Evolutionary conservation across 2,888 invertebrate genomes (phyloP), one percentile per base, ranked within the genome.

Genomic region (Cephus pulcher): DNA sequence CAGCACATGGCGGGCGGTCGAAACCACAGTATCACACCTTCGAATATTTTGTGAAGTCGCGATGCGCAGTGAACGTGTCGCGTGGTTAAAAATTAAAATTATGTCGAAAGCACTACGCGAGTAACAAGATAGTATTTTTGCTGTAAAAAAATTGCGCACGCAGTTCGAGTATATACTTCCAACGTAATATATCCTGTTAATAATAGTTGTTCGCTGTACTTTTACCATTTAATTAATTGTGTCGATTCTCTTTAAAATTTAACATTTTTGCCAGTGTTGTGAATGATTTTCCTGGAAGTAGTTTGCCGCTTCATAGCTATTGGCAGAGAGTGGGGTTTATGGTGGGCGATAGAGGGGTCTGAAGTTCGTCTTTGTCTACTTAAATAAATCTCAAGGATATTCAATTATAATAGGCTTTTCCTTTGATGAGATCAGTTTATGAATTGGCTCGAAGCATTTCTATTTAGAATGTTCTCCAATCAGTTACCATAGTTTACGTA

Each of bases 1-100:
- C 88, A 88, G 86, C 88, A 88, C 85, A 23, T 56, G 9, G 9
- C 3, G 56, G 23, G 56, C 56, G 56, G 56, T 56, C 56, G 56
- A 56, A 56, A 56, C 23, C 23, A 56, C 56, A 23, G 56, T 23
- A 56, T 56, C 56, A 23, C 56, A 56, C 56, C 56, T 56, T 56
- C 56, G 56, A 56, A 56, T 56, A 56, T 56, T 56, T 56, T 56
- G 56, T 9, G 23, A 23, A 56, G 56, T 56, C 23, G 23, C 56
- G 40, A 56, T 56, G 56, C 56, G 56, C 23, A 23, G 56, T 56
- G 23, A 56, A 56, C 56, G 23, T 23, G 23, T 56, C 23, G 23
- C 23, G 56, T 56, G 56, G 56, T 56, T 9, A 9, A 56, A 23
- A 56, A 2, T 9, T 56, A 9, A 23, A 23, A 56, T 56, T 56